Evolutionary conservation across 2,113 vertebrate species (phyloP), one percentile per base, ranked within the genome.

Genomic region (Piprites chloris): DNA sequence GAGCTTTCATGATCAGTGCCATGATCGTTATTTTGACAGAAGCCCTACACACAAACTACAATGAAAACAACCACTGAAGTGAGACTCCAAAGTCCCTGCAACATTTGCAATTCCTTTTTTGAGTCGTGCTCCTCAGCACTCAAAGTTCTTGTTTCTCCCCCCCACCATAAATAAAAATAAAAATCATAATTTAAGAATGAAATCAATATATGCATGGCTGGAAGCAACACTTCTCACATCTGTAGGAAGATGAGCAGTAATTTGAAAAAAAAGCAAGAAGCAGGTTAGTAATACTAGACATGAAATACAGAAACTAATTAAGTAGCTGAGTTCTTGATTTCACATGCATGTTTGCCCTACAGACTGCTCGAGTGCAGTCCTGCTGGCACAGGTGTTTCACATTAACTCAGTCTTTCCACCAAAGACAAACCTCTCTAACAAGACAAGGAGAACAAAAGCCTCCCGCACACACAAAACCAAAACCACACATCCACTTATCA

Each of bases 361-460:
- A 5, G 18, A 4, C 41, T 26, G n/a, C 77, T 61, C 75, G 39
- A 72, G 37, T 1, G 30, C 61, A 87, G 66, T 35, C 22, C 66
- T 39, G 5, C 5, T 0, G 19, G 53, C 62, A 49, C 39, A 26
- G 66, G 61, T 2, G 8, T 85, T 93, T 94, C 85, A 85, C 74
- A 56, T 24, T 33, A 62, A 86, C 69, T 91, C 96, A 95, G 32
- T 72, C 78, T 87, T 95, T 95, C 90, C 92, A 75, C 71, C 53
- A 14, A 21, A 80, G 59, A 74, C 62, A 89, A 86, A 67, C 23
- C 44, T 78, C 86, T 84, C 22, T 11, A 22, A 63, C 47, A 52
- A 66, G 30, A 61, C 30, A 76, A 44, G 1, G 9, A 86, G 78
- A 94, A 79, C 44, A 82, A 91, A 82, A 52, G 71, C 85, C 37